Evolutionary conservation across 1,140 invertebrate species (phyloP).

Genomic region (Cyclina sinensis): DNA sequence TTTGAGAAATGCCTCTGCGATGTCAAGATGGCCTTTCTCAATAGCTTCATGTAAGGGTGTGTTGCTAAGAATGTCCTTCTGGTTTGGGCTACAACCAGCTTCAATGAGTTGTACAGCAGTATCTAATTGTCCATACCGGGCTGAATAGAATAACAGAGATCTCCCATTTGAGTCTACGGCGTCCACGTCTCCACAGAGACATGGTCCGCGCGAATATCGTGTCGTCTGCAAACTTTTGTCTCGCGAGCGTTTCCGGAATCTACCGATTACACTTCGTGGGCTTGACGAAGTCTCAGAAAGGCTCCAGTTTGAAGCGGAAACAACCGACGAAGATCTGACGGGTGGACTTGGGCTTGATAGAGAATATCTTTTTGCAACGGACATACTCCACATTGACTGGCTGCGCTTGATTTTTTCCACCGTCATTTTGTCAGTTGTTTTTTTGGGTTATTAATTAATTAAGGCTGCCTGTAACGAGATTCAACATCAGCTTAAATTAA

Average conservation of each 20-base stretch:
- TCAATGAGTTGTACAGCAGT: conserved; percentile 57
- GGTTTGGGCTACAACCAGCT: conserved; percentile 62
- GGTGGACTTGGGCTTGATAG: not conserved
- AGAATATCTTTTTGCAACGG: not conserved
- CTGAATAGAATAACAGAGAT: conserved; percentile 65
- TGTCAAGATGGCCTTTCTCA: conserved; percentile 61
- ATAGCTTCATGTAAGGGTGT: conserved; percentile 67
- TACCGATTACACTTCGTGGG: conserved; percentile 9
- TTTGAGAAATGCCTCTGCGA: conserved; percentile 60
- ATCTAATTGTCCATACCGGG: conserved; percentile 64
- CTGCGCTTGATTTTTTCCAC: conserved; percentile 46
- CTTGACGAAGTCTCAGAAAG: not conserved
- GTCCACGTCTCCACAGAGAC: conserved; percentile 53
- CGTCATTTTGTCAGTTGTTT: conserved; percentile 2
- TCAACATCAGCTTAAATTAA: too few species aligned
- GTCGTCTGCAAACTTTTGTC: not conserved
- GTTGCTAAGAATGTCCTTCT: conserved; percentile 39
- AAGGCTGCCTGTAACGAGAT: too few species aligned
- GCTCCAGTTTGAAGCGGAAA: not conserved
- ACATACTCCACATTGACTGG: conserved; percentile 50
- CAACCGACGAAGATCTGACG: not conserved
- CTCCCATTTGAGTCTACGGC: conserved; percentile 49
- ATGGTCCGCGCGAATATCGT: conserved; percentile 27
- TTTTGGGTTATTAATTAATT: too few species aligned
- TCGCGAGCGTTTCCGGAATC: conserved; percentile 33